phyloP scores from a whole-genome alignment of 2,797 vertebrate genomes.

The Betta splendens region DNA sequence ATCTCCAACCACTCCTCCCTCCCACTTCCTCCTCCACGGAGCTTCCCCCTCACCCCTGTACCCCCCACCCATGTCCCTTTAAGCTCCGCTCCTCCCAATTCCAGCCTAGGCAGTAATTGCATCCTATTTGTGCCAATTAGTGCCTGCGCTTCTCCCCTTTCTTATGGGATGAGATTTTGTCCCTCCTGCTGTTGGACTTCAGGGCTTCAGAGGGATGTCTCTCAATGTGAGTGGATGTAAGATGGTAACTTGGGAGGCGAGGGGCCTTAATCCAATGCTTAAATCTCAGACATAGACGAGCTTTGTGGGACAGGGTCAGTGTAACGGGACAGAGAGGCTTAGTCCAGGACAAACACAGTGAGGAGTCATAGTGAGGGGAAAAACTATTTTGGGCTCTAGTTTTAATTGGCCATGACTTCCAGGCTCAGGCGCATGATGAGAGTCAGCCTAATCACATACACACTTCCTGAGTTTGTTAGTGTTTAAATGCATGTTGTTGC shows the following conservation, averaged over 20 bases:
- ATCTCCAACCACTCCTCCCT: constrained; percentile 57
- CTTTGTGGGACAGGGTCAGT: constrained; percentile 69
- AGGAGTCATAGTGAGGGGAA: constrained; percentile 45
- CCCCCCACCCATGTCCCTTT: constrained; percentile 50
- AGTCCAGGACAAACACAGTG: constrained; percentile 67
- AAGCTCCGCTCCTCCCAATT: constrained; percentile 72
- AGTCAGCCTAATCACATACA: constrained; percentile 68
- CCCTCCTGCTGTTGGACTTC: constrained; percentile 73
- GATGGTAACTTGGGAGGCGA: constrained; percentile 29
- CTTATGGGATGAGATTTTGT: constrained; percentile 71
- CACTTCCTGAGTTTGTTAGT: constrained; percentile 68
- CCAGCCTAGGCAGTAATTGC: constrained; percentile 79
- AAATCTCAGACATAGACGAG: constrained; percentile 63
- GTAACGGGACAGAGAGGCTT: constrained; percentile 65
- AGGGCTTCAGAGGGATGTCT: constrained; percentile 52
- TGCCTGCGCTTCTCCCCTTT: constrained; percentile 74
- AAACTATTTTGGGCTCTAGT: constrained; percentile 78
- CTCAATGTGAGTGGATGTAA: constrained; percentile 26
- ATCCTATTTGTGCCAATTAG: constrained; percentile 85
- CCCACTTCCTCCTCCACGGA: constrained; percentile 52
- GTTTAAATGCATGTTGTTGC: constrained; percentile 18
- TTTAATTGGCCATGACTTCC: constrained; percentile 80
- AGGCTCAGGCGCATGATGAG: constrained; percentile 68
- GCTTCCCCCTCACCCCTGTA: neutral
- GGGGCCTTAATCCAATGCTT: constrained; percentile 76